Conservation (phyloP, 2,888 invertebrate genomes). For the Lithophane leautieri region DNA sequence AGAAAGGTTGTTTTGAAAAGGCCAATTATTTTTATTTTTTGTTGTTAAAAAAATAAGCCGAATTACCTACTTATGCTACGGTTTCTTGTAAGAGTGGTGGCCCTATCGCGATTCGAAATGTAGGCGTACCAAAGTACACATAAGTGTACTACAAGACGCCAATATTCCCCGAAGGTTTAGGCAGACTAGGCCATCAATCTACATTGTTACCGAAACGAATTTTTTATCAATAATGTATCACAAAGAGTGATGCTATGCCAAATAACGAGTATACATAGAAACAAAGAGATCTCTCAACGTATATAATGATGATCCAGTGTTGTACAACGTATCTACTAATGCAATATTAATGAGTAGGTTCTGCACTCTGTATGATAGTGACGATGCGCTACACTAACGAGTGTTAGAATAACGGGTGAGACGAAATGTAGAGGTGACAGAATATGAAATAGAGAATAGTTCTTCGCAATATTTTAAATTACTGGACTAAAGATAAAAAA, state of each 20-base stretch:
- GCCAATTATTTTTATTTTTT: not conserved
- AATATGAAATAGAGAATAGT: not conserved
- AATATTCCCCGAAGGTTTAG: not conserved
- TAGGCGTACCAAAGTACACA: no score
- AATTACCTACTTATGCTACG: not conserved
- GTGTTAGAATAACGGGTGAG: constrained; percentile 14
- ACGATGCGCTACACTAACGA: constrained; percentile 54
- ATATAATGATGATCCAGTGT: constrained; percentile 6
- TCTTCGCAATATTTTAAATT: not conserved
- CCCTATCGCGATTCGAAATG: no score
- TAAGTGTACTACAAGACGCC: not conserved
- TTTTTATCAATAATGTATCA: not conserved
- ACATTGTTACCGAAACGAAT: not conserved
- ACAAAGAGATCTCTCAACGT: constrained; percentile 11
- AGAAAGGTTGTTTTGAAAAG: not conserved
- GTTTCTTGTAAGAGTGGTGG: no score
- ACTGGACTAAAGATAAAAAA: not conserved
- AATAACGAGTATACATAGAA: not conserved
- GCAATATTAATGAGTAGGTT: constrained; percentile 66
- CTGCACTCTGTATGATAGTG: constrained; percentile 44
- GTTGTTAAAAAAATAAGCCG: not conserved
- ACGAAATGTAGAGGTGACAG: constrained; percentile 23
- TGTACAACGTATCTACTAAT: constrained; percentile 59
- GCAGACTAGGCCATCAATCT: not conserved
- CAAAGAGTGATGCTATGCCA: not conserved